Base-by-base conservation (phyloP, 2,113 vertebrate species). In the Parotia lawesii region DNA sequence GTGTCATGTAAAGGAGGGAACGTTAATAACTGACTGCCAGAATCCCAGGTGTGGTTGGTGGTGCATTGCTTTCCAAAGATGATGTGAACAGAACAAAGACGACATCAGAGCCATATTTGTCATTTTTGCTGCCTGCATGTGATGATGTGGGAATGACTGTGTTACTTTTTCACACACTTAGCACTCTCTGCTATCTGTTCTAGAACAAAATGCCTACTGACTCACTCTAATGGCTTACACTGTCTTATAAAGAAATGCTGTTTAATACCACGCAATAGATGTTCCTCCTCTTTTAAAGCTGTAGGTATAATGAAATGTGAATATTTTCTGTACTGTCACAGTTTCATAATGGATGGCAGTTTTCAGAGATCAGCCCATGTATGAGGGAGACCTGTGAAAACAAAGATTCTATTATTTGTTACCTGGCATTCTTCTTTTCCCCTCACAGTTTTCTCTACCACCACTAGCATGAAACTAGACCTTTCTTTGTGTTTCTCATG, bases 181-280 rank as follows among this genome's bases (percentile, higher is more conserved):
- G 17, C 53, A 50, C 9, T 40, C 50, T 62, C 37, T 73, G 62
- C 45, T 81, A 7, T 60, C 60, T 64, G 25, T 64, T 64, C 74
- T 71, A 57, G 91, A 93, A 91, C 67, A 94, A 66, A 91, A 88
- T 95, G 64, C 48, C 64, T 69, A 48, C 57, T 95, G 93, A 95
- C 57, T 95, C 94, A 86, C 40, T 86, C 6, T 50, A 70, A 81
- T 72, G 35, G 66, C 24, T 94, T 66, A n/a, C 44, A 45, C 48
- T 53, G 28, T 51, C 67, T 91, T 57, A 45, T 64, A 84, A 80
- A 21, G 35, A 71, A 79, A 56, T 77, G 35, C 23, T 15, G 9
- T 73, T 91, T 74, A 48, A 42, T 29, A 73, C 8, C 11, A 5
- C 66, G 58, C 29, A 58, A 76, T 37, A 70, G 13, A 35, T 62